Conservation (phyloP, 2,888 invertebrate species). For the Nemoura dubitans region DNA sequence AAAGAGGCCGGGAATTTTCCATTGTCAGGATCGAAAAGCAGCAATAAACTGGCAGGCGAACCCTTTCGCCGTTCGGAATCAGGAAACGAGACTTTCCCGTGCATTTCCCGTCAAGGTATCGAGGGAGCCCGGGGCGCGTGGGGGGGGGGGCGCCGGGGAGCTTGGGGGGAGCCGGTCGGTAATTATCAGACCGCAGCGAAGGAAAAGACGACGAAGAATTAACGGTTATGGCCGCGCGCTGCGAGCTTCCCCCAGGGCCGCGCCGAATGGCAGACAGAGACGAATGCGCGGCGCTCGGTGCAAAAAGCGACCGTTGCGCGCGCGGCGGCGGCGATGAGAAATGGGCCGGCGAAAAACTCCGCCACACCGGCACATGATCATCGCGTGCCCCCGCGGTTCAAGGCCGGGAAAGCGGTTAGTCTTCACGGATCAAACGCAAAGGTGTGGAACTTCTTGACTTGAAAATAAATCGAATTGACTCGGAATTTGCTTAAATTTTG, state of each 20-base stretch:
- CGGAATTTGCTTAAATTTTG: not conserved
- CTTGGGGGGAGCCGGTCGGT: not conserved
- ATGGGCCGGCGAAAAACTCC: slow-evolving; percentile 24
- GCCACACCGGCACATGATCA: too few species aligned
- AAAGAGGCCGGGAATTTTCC: not conserved
- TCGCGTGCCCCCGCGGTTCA: not conserved
- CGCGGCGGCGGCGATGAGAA: slow-evolving; percentile 18
- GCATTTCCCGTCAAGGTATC: slow-evolving; percentile 25
- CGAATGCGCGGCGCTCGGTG: not conserved
- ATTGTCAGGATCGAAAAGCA: not conserved
- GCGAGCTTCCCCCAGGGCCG: slow-evolving; percentile 2
- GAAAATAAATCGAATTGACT: not conserved
- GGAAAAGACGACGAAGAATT: slow-evolving; percentile 41
- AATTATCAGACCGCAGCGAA: slow-evolving; percentile 39
- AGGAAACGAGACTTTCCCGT: slow-evolving; percentile 21
- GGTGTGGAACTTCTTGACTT: not conserved
- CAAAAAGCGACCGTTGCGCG: slow-evolving; percentile 7
- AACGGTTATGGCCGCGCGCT: slow-evolving; percentile 38
- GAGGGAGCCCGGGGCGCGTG: not conserved
- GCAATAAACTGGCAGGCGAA: slow-evolving; percentile 9
- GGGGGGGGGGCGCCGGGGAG: not conserved
- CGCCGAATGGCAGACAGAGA: slow-evolving; percentile 28
- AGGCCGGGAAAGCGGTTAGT: not conserved
- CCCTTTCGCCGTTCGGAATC: not conserved
- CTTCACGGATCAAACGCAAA: not conserved